Conservation (phyloP, 2,888 invertebrate genomes). For the Villa cingulata region DNA sequence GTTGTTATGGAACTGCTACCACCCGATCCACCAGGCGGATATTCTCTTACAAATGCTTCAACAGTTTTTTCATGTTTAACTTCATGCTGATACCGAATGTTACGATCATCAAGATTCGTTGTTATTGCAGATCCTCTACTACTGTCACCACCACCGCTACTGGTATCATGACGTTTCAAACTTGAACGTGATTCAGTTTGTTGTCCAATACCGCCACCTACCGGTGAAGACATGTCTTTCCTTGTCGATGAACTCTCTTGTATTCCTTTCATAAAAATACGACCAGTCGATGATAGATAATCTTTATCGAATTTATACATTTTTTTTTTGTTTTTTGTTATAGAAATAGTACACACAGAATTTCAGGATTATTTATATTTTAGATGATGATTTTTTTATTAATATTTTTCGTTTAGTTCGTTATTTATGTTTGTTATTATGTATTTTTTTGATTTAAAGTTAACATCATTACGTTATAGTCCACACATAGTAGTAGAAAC, state of each 20-base stretch:
- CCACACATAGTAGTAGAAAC: too few species aligned
- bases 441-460: too few species aligned
- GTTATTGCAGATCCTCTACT: constrained; percentile 47
- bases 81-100: constrained; percentile 38
- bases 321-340: neutral
- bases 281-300: constrained; percentile 22
- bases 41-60: constrained; percentile 41
- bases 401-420: too few species aligned
- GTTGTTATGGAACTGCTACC: neutral
- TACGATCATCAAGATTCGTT: constrained; percentile 39
- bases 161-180: constrained; percentile 33
- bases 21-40: constrained; percentile 18
- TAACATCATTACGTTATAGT: too few species aligned
- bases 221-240: neutral
- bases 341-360: too few species aligned
- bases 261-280: constrained; percentile 25
- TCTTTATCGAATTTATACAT: constrained; percentile 27
- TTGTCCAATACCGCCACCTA: too few species aligned
- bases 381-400: too few species aligned
- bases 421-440: too few species aligned
- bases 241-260: constrained; percentile 15
- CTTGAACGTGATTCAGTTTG: constrained; percentile 36
- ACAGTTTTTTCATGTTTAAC: constrained; percentile 42
- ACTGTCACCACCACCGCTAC: constrained; percentile 19
- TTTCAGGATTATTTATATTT: too few species aligned